A percentile compares a stretch with the other conserved stretches of the same genome.
These are phyloP conservation scores for Drosophila sulfurigaster DNA, from an alignment of 1,140 invertebrate genomes.

Conservation along the genomic window DNA sequence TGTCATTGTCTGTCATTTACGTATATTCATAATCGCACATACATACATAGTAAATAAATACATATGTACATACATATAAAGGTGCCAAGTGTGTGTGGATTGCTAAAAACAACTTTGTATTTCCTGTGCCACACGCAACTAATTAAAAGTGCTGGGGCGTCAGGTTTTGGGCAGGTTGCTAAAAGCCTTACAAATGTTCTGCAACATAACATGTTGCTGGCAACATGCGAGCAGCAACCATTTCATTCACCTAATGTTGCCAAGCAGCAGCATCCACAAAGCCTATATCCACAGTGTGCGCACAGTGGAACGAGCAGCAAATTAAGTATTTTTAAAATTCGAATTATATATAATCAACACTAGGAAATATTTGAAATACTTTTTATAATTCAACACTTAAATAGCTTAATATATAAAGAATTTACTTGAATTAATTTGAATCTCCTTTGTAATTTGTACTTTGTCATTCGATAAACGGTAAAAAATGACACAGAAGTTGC, in stretches of 20 bases:
- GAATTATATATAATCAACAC: too few species aligned
- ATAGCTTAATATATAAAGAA: too few species aligned
- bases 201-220: conserved; percentile 3
- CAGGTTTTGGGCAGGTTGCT: conserved; percentile 39
- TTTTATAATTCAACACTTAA: too few species aligned
- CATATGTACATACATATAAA: conserved; percentile 1
- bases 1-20: conserved; percentile 13
- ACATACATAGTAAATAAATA: background rate
- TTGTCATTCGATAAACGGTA: too few species aligned
- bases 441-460: too few species aligned
- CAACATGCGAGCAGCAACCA: conserved; percentile 33
- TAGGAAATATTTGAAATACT: too few species aligned
- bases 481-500: too few species aligned
- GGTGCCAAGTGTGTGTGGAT: background rate
- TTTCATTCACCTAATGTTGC: conserved; percentile 46
- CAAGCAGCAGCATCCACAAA: conserved; percentile 52
- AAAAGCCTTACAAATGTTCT: conserved; percentile 15
- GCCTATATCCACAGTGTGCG: conserved; percentile 40
- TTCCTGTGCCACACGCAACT: conserved; percentile 38
- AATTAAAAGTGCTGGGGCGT: conserved; percentile 11
- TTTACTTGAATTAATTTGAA: too few species aligned
- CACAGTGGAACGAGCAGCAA: conserved; percentile 7
- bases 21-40: background rate
- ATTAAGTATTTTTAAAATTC: background rate
- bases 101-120: conserved; percentile 24